A percentile compares a stretch with the other conserved stretches of the same genome.
phyloP scores from a whole-genome alignment of 2,113 vertebrate species.

The Triplophysa tibetana region DNA sequence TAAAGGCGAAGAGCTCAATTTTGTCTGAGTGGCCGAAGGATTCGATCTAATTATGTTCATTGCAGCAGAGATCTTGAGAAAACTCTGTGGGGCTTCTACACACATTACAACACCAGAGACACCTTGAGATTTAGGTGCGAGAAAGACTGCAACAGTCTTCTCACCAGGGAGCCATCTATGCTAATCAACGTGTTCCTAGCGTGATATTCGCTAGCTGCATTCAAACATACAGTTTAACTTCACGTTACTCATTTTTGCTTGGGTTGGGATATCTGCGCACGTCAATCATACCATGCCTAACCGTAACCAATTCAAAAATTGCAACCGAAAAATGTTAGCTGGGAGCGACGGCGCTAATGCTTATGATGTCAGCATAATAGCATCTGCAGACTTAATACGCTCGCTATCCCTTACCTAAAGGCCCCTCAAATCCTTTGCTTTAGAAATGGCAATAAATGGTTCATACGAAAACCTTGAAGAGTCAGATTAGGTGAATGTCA shows the following conservation, averaged over 20 bases:
- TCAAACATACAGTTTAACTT: not conserved
- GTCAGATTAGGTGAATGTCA: constrained; percentile 8
- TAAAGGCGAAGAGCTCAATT: not conserved
- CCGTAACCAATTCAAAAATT: constrained; percentile 6
- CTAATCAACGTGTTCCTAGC: constrained; percentile 20
- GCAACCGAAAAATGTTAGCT: not conserved
- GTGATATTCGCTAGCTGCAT: not conserved
- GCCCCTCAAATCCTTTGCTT: not conserved
- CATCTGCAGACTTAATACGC: constrained; percentile 2
- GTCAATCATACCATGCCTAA: not conserved
- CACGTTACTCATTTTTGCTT: not conserved
- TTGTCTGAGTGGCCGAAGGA: not conserved
- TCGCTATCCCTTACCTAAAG: not conserved
- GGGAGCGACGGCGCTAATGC: constrained; percentile 15
- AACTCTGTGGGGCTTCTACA: constrained; percentile 17
- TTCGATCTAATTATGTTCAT: constrained; percentile 20
- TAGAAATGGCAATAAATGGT: constrained; percentile 4
- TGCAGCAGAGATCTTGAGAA: constrained; percentile 23
- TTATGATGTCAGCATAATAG: constrained; percentile 4
- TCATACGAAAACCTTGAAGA: not conserved
- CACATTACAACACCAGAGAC: constrained; percentile 18
- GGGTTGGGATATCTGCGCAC: not conserved
- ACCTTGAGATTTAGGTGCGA: constrained; percentile 34
- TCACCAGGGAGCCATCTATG: constrained; percentile 2
- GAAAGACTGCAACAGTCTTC: constrained; percentile 16